These are phyloP conservation scores for Drosophila subpulchrella DNA, from an alignment of 1,140 invertebrate species.

Conservation along the genomic window DNA sequence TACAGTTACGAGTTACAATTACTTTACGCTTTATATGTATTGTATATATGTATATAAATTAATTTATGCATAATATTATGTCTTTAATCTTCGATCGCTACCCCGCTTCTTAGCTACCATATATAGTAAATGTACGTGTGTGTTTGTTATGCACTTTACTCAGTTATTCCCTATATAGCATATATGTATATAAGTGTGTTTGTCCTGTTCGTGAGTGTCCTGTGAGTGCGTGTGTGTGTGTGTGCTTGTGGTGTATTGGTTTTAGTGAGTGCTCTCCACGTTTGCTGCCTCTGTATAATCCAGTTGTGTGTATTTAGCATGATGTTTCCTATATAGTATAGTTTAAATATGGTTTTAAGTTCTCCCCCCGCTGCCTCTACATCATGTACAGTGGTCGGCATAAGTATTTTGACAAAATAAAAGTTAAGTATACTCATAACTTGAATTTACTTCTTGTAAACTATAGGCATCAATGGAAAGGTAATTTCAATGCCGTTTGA, in stretches of 20 bases:
- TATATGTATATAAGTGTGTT: slow-evolving; percentile 29
- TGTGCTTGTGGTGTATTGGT: slow-evolving; percentile 21
- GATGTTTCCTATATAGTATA: slow-evolving; percentile 18
- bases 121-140: slow-evolving; percentile 29
- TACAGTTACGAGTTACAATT: slow-evolving; percentile 64
- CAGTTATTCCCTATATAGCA: slow-evolving; percentile 49
- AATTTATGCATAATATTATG: slow-evolving; percentile 67
- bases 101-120: slow-evolving; percentile 44
- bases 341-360: slow-evolving; percentile 43
- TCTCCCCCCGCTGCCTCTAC: slow-evolving; percentile 14
- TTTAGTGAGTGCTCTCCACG: slow-evolving; percentile 20
- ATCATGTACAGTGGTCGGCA: no score
- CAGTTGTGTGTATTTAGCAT: slow-evolving; percentile 29
- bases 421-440: no score
- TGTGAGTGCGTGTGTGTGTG: not conserved
- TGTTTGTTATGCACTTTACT: slow-evolving; percentile 27
- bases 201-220: slow-evolving; percentile 6
- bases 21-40: slow-evolving; percentile 53
- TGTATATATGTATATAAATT: slow-evolving; percentile 68
- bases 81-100: slow-evolving; percentile 64
- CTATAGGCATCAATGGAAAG: no score
- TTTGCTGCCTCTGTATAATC: slow-evolving; percentile 26
- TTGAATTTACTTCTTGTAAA: no score
- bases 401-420: no score
- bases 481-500: no score